phyloP scores from a whole-genome alignment of 2,113 vertebrate genomes.

The Scatophagus argus region DNA sequence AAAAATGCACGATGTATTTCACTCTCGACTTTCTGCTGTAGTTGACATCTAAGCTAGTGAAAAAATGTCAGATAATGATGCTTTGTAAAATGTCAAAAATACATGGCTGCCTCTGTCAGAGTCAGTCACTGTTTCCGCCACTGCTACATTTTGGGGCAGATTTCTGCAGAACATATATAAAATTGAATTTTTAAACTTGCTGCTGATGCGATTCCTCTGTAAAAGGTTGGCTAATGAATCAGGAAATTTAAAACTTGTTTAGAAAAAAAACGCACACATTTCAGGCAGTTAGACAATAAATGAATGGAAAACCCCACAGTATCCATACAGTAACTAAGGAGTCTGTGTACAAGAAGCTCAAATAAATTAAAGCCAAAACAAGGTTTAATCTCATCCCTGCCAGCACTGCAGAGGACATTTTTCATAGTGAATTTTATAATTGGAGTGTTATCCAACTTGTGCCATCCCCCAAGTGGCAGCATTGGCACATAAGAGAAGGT shows the following conservation, averaged over 20 bases:
- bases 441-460: conserved; percentile 72
- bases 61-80: conserved; percentile 49
- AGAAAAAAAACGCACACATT: conserved; percentile 8
- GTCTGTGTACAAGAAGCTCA: conserved; percentile 35
- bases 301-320: conserved; percentile 26
- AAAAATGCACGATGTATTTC: conserved; percentile 37
- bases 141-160: background rate
- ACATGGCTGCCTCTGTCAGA: conserved; percentile 25
- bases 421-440: conserved; percentile 69
- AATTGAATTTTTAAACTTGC: background rate
- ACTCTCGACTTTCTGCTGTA: background rate
- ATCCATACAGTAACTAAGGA: conserved; percentile 27
- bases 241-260: background rate
- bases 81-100: conserved; percentile 21
- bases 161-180: background rate
- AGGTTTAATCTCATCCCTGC: conserved; percentile 68
- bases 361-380: conserved; percentile 55
- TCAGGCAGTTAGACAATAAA: conserved; percentile 13
- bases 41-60: conserved; percentile 37
- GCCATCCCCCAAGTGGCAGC: conserved; percentile 67
- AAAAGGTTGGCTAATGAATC: background rate
- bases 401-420: conserved; percentile 59
- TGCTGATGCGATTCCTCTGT: background rate
- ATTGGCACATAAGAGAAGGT: conserved; percentile 58
- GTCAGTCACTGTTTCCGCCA: background rate